phyloP scores from a whole-genome alignment of 2,888 invertebrate species.

The Adelphocoris suturalis region DNA sequence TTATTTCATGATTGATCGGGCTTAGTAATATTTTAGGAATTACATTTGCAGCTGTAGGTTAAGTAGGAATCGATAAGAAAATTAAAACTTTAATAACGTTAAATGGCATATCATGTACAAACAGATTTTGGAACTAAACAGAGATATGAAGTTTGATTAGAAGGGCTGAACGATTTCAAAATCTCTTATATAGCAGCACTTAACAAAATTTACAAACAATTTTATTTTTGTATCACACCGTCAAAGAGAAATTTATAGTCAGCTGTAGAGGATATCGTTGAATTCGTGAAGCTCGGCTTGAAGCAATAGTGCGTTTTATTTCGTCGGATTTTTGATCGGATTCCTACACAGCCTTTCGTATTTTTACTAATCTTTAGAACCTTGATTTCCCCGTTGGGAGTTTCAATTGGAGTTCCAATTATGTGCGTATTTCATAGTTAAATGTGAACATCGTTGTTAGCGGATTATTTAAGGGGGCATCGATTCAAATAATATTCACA shows the following conservation, averaged over 20 bases:
- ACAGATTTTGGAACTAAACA: background rate
- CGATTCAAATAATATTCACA: no score
- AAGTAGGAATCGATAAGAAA: background rate
- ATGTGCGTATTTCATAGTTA: no score
- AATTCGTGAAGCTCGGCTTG: no score
- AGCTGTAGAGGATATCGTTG: background rate
- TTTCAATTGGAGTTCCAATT: no score
- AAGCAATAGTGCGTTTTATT: no score
- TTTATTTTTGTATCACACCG: background rate
- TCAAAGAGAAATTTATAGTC: background rate
- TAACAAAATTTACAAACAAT: background rate
- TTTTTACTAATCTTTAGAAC: no score
- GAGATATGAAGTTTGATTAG: background rate
- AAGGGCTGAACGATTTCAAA: background rate
- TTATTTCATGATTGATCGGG: constrained; percentile 8
- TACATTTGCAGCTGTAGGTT: background rate
- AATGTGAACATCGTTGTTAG: no score
- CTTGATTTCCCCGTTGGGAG: no score
- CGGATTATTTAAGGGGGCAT: no score
- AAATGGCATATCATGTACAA: constrained; percentile 14
- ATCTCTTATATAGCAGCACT: background rate
- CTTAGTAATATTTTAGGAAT: constrained; percentile 15
- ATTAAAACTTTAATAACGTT: background rate
- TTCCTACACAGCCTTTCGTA: no score
- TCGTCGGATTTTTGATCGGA: no score